These are phyloP conservation scores for Echinarachnius parma DNA, from an alignment of 53 echinoderm and acorn worm genomes.

Conservation along the genomic window DNA sequence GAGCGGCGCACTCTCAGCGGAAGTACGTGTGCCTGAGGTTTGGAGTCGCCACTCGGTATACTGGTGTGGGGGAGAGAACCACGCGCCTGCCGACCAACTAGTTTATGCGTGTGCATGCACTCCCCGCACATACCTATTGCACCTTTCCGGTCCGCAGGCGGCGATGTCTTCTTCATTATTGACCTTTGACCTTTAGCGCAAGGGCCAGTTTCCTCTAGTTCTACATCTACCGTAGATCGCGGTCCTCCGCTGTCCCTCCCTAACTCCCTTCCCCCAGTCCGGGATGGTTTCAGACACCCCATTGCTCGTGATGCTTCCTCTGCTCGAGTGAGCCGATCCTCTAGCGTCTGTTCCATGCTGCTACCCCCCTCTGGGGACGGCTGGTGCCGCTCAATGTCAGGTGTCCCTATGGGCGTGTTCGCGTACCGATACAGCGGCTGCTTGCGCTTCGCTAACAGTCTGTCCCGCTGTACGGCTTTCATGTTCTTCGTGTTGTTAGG, in stretches of 20 bases:
- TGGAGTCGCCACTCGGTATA: conserved; percentile 13
- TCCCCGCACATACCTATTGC: conserved; percentile 15
- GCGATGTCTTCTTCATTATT: conserved; percentile 30
- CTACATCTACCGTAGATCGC: conserved; percentile 20
- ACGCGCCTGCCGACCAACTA: not conserved
- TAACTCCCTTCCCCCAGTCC: not conserved
- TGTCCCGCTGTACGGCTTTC: conserved; percentile 80
- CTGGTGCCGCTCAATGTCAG: not conserved
- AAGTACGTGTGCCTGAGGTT: conserved; percentile 33
- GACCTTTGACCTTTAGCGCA: conserved; percentile 13
- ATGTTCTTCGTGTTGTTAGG: conserved; percentile 60
- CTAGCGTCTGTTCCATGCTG: conserved; percentile 15
- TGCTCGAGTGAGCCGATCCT: not conserved
- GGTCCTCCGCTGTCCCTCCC: not conserved
- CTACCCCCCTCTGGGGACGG: conserved; percentile 28
- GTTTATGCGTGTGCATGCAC: not conserved
- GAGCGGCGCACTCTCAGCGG: conserved; percentile 42
- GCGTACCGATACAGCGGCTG: conserved; percentile 79
- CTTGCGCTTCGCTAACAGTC: conserved; percentile 60
- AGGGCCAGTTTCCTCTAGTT: not conserved
- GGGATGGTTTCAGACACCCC: conserved; percentile 29
- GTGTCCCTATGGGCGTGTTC: conserved; percentile 28
- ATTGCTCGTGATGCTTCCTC: conserved; percentile 23
- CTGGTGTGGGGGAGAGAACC: no score
- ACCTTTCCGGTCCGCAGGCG: not conserved